Base-by-base conservation (phyloP, 2,888 invertebrate species). In the Ochropleura leucogaster region DNA sequence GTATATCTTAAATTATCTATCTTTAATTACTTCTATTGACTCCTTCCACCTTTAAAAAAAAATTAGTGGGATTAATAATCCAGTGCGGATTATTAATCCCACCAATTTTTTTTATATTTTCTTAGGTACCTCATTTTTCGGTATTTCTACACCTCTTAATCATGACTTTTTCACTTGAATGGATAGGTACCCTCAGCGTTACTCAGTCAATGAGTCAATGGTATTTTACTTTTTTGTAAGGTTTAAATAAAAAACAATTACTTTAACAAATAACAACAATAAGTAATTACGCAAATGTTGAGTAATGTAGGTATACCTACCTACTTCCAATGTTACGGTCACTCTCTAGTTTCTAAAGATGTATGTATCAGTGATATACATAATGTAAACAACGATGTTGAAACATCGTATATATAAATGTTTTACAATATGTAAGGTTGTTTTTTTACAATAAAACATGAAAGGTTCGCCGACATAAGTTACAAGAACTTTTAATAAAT, bases 321-420 rank as follows among this genome's bases (percentile, higher is more conserved):
- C 30, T 30, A 30, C 42, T 62, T 62, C 12, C 30, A 63, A 68
- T 57, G 12, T 47, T 55, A 47, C 30, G 42, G n/a, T 4, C 10
- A 40, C 44, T 53, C 47, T 55, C 57, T 59, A 64, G 63, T 68
- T 74, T 46, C 42, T 55, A 53, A 12, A n/a, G 60, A 30, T 47
- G 47, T 66, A 55, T 9, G 40, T 67, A 70, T 69, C 66, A 69
- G 42, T 14, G 30, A 7, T 7, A 30, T 20, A 68, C 53, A 64
- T 47, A 62, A 63, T 67, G 63, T 70, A 70, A 70, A 79, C 69
- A 70, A 49, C 18, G 16, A 67, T 67, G 66, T 82, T 67, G 66
- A 64, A 77, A 70, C n/a, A 53, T 64, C 46, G 69, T 67, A 44
- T 57, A 62, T 46, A 8, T 47, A 73, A 18, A 73, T 18, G 4